Conservation (phyloP, 2,888 invertebrate species). For the Drosophila tripunctata region DNA sequence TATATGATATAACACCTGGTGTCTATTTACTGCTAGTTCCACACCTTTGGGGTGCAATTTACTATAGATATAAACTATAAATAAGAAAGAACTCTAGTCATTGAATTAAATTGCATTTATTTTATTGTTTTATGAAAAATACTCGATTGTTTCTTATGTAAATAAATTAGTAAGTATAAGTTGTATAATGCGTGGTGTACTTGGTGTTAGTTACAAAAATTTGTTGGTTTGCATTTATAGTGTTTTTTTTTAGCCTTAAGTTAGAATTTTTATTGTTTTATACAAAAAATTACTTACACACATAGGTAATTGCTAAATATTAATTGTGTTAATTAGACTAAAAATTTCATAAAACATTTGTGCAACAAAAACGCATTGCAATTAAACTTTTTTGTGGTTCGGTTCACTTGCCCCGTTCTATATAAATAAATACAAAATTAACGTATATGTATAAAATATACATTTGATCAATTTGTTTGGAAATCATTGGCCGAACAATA, state of each 20-base stretch:
- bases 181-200: slow-evolving; percentile 53
- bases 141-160: slow-evolving; percentile 63
- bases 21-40: slow-evolving; percentile 5
- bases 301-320: slow-evolving; percentile 57
- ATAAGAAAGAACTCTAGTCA: not conserved
- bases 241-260: slow-evolving; percentile 21
- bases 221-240: slow-evolving; percentile 49
- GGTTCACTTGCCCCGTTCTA: slow-evolving; percentile 37
- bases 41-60: not conserved
- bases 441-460: slow-evolving; percentile 53
- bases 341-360: slow-evolving; percentile 74
- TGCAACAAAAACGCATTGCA: slow-evolving; percentile 80
- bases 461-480: slow-evolving; percentile 70
- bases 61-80: not conserved
- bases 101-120: slow-evolving; percentile 65
- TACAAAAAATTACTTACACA: slow-evolving; percentile 64
- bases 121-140: slow-evolving; percentile 78
- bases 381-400: slow-evolving; percentile 42
- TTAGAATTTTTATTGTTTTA: slow-evolving; percentile 56
- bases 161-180: slow-evolving; percentile 71
- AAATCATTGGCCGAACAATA: slow-evolving; percentile 69
- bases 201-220: slow-evolving; percentile 81
- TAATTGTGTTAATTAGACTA: slow-evolving; percentile 75
- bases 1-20: slow-evolving; percentile 59
- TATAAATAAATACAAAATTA: slow-evolving; percentile 72